A percentile compares a stretch with the other conserved stretches of the same genome.
phyloP scores from a whole-genome alignment of 2,888 invertebrate species.

The Melikaiella ostensackeni region DNA sequence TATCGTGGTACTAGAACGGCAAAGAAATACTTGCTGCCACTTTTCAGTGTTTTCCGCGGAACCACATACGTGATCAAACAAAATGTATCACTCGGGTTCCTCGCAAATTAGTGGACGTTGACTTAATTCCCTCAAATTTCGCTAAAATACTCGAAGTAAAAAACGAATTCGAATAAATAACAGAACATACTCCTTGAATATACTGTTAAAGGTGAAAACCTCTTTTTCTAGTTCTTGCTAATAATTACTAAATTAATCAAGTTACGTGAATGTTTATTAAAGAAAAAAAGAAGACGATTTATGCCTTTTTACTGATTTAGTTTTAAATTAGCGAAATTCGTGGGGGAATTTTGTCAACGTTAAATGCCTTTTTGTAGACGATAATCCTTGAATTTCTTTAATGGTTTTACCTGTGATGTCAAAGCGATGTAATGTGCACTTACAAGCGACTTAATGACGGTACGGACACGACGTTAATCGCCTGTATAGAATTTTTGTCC shows the following conservation, averaged over 20 bases:
- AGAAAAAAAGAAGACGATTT: background rate
- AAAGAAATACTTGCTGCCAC: constrained; percentile 30
- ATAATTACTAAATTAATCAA: background rate
- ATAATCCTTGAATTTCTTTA: constrained; percentile 49
- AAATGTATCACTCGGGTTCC: constrained; percentile 11
- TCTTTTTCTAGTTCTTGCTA: background rate
- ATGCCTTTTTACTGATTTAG: background rate
- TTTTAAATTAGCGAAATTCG: background rate
- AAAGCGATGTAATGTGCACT: constrained; percentile 63
- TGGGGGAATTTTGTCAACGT: background rate
- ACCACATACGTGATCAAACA: constrained; percentile 7
- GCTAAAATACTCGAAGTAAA: background rate
- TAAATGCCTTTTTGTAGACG: constrained; percentile 46
- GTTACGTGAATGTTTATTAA: background rate
- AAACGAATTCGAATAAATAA: background rate
- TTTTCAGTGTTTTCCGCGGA: constrained; percentile 26
- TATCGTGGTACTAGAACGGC: constrained; percentile 39
- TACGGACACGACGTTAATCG: constrained; percentile 54
- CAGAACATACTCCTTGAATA: background rate
- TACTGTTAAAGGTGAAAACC: background rate
- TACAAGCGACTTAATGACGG: constrained; percentile 55
- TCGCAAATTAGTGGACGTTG: constrained; percentile 22
- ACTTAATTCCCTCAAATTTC: background rate
- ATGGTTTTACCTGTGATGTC: constrained; percentile 62
- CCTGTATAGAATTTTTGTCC: constrained; percentile 57